Conservation (phyloP, 2,113 vertebrate genomes). For the Sphaerodactylus townsendi region DNA sequence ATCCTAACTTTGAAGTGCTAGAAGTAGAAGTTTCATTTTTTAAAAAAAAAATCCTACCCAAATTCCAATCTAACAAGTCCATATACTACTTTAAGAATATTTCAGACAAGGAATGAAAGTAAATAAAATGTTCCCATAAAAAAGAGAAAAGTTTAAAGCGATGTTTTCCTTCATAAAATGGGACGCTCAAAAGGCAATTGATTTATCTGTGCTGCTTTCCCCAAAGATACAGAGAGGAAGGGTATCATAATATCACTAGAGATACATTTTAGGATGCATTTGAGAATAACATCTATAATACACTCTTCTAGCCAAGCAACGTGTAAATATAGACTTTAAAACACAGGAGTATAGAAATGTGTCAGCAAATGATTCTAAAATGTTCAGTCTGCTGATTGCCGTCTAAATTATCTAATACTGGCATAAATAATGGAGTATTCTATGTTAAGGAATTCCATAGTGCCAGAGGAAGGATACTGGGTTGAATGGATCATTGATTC, state of each 20-base stretch:
- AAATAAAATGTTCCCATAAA: slow-evolving; percentile 64
- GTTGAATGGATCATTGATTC: neutral
- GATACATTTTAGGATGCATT: slow-evolving; percentile 32
- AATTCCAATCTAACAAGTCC: slow-evolving; percentile 75
- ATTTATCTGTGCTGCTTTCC: slow-evolving; percentile 44
- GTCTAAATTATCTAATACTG: neutral
- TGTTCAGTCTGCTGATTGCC: slow-evolving; percentile 2
- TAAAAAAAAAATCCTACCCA: slow-evolving; percentile 59
- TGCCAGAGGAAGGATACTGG: neutral
- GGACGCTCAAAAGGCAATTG: slow-evolving; percentile 59
- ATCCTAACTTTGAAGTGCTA: slow-evolving; percentile 81
- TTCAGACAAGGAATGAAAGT: slow-evolving; percentile 57
- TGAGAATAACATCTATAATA: slow-evolving; percentile 46
- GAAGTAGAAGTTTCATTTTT: slow-evolving; percentile 73
- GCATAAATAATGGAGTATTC: neutral
- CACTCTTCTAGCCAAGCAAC: slow-evolving; percentile 19
- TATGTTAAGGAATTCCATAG: neutral
- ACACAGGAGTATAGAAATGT: neutral
- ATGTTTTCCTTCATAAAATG: slow-evolving; percentile 49
- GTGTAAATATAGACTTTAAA: slow-evolving; percentile 20
- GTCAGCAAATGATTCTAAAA: slow-evolving; percentile 3
- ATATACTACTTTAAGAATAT: slow-evolving; percentile 71
- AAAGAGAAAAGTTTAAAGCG: slow-evolving; percentile 62
- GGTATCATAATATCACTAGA: neutral
- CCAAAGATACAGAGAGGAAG: slow-evolving; percentile 34